Base-by-base conservation (phyloP, 2,888 invertebrate species). In the Anarsia innoxiella region DNA sequence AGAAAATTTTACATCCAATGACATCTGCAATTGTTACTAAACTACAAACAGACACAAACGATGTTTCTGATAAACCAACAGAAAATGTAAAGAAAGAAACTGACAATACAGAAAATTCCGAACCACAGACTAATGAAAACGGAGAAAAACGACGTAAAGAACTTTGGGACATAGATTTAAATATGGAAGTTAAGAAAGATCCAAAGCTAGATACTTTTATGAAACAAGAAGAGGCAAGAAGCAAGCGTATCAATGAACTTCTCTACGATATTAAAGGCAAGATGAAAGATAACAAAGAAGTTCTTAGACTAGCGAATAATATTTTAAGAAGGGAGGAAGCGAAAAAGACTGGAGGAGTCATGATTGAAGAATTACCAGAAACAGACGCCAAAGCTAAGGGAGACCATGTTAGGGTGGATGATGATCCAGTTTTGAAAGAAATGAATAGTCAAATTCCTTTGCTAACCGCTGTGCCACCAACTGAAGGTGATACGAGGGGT, bases 271-370 rank as follows among this genome's bases (percentile, higher is more conserved):
- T 84, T 19, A 79, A 83, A 53, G 76, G 71, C 36, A 79, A 76
- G 42, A 80, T 82, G 80, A 82, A 76, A 39, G 78, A 77, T 45
- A 84, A 82, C 42, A 66, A 76, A 49, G 82, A 83, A 36, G 80
- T 84, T 2, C 49, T 77, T 23, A 56, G 66, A 37, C 46, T 80
- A 3, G 80, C 83, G 4, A 71, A 84, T 49, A 82, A 62, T 46
- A 53, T 84, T 39, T 45, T 84, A 4, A 59, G 62, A 42, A 62
- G 74, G 42, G 76, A 75, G 45, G 77, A 76, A 13, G 49, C 36
- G 26, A 68, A 52, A 26, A 31, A 37, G 33, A 32, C 56, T 14
- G 49, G 19, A 8, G 2, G 16, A 19, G 43, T 40, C 15, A 62
- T 58, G 35, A 49, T 58, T 19, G 31, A 38, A 2, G 63, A 63